These are phyloP conservation scores for Atopsyche davidsoni DNA, from an alignment of 1,140 invertebrate genomes.

Conservation along the genomic window DNA sequence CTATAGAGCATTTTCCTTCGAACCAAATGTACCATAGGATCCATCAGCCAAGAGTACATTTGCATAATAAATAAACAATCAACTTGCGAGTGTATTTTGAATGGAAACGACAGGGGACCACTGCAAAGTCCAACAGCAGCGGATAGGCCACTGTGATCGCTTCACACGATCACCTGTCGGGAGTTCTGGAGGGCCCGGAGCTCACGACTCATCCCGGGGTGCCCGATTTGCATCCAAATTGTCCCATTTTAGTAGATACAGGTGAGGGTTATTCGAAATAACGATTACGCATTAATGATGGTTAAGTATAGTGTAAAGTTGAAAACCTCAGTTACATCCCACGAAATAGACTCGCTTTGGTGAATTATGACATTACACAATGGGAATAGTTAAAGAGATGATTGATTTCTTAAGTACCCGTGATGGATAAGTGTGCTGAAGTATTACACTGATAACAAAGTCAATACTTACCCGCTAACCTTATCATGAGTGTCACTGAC, in stretches of 20 bases:
- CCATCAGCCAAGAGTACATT: constrained; percentile 31
- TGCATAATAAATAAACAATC: constrained; percentile 29
- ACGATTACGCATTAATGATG: constrained; percentile 2
- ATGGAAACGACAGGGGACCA: constrained; percentile 26
- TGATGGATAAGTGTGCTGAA: constrained; percentile 19
- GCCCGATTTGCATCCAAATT: neutral
- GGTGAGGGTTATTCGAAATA: neutral
- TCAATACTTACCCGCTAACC: constrained; percentile 26
- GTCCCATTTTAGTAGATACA: neutral
- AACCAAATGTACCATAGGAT: too few species aligned
- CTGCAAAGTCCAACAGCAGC: constrained; percentile 28
- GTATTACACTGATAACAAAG: constrained; percentile 25
- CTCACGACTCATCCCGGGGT: neutral
- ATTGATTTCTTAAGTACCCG: constrained; percentile 11
- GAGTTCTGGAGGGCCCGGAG: constrained; percentile 3
- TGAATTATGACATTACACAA: too few species aligned
- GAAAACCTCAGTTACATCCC: too few species aligned
- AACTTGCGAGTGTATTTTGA: constrained; percentile 26
- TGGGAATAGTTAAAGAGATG: constrained; percentile 5
- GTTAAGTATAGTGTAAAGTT: neutral
- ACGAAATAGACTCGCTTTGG: too few species aligned
- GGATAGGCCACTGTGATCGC: constrained; percentile 28
- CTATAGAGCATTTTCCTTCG: too few species aligned
- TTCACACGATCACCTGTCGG: constrained; percentile 28
- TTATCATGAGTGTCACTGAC: constrained; percentile 16